A percentile compares a stretch with the other conserved stretches of the same genome.
These are phyloP conservation scores for Volucella inanis DNA, from an alignment of 2,888 invertebrate genomes.

Conservation along the genomic window DNA sequence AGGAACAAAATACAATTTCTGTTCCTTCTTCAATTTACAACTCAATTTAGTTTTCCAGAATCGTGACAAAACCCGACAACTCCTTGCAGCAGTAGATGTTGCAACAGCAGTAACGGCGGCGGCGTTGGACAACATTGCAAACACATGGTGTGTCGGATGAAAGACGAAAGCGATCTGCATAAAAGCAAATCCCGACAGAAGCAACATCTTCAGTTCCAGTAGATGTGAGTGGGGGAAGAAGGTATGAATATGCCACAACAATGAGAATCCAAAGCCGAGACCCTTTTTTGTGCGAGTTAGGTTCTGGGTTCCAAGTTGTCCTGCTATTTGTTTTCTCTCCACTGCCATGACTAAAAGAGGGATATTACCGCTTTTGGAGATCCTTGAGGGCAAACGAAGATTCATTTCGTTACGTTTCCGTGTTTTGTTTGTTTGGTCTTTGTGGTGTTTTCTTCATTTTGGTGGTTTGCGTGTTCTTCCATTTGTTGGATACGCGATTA, in stretches of 20 bases:
- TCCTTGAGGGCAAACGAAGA: slow-evolving; percentile 33
- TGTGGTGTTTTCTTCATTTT: slow-evolving; percentile 25
- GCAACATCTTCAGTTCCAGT: slow-evolving; percentile 47
- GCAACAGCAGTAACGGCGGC: not conserved
- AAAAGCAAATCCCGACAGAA: slow-evolving; percentile 54
- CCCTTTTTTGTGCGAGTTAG: slow-evolving; percentile 49
- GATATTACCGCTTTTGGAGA: slow-evolving; percentile 56
- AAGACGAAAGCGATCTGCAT: slow-evolving; percentile 61
- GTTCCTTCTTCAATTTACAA: slow-evolving; percentile 72
- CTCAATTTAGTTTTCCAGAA: slow-evolving; percentile 68
- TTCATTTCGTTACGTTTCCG: slow-evolving; percentile 52
- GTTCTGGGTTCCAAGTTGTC: slow-evolving; percentile 20
- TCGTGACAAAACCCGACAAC: slow-evolving; percentile 72
- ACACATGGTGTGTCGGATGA: not conserved
- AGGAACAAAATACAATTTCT: slow-evolving; percentile 47
- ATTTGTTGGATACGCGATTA: slow-evolving; percentile 25
- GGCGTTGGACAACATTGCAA: slow-evolving; percentile 21
- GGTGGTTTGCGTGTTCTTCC: slow-evolving; percentile 54
- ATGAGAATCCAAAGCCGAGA: slow-evolving; percentile 32
- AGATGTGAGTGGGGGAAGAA: slow-evolving; percentile 16
- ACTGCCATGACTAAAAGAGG: slow-evolving; percentile 1
- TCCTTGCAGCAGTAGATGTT: slow-evolving; percentile 34
- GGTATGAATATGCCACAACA: slow-evolving; percentile 29
- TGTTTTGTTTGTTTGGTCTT: slow-evolving; percentile 35
- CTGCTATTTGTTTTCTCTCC: slow-evolving; percentile 23